Conservation (phyloP, 2,888 invertebrate genomes). For the Omphaloscelis lunosa region DNA sequence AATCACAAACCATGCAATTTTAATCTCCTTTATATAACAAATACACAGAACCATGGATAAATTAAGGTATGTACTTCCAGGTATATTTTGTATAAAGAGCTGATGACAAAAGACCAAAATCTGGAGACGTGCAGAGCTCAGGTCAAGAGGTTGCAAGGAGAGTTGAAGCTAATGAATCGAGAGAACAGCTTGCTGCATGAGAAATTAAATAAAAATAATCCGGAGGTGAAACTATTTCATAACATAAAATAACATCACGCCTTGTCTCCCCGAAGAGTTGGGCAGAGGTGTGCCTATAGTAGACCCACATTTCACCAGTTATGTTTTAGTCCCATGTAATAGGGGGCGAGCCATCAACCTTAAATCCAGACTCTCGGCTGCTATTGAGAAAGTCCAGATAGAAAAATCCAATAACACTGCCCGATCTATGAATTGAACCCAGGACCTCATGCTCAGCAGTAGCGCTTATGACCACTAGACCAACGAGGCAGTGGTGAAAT, state of each 20-base stretch:
- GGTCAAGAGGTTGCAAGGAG: constrained; percentile 91
- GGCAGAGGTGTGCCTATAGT: no score
- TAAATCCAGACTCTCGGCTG: background rate
- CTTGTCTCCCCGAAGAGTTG: background rate
- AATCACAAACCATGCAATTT: constrained; percentile 59
- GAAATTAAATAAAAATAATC: constrained; percentile 85
- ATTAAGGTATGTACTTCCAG: constrained; percentile 85
- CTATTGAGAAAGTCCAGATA: background rate
- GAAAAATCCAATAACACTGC: background rate
- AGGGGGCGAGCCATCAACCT: background rate
- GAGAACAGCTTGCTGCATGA: constrained; percentile 91
- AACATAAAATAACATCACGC: background rate
- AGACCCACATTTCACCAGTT: background rate
- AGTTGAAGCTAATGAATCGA: constrained; percentile 91
- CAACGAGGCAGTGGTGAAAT: constrained; percentile 66
- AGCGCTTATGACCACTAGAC: background rate
- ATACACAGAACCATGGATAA: constrained; percentile 72
- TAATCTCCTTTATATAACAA: constrained; percentile 34
- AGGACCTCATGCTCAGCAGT: background rate
- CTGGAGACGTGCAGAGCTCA: constrained; percentile 92
- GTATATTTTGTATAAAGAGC: constrained; percentile 92
- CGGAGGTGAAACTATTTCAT: constrained; percentile 75
- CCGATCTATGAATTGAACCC: background rate
- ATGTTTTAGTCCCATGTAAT: background rate
- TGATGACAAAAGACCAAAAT: constrained; percentile 92